Percentiles rank a stretch among this genome's conserved stretches.
Conservation (phyloP, 2,888 invertebrate species). For the Charanyca ferruginea region DNA sequence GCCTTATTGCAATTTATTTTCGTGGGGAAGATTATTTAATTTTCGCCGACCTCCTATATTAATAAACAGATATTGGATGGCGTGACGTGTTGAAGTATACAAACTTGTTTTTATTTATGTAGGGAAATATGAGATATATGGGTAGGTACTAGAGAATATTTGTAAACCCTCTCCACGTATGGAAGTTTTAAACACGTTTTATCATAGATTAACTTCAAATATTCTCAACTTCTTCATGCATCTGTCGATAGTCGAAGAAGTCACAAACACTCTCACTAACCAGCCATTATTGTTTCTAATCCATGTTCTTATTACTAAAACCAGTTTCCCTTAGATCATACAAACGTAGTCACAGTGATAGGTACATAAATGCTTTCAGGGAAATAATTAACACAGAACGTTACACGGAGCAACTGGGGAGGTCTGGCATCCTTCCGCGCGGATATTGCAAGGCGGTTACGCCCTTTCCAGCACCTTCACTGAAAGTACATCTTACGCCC, state of each 20-base stretch:
- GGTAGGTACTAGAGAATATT: neutral
- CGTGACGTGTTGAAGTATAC: constrained; percentile 55
- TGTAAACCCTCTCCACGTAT: too few relatives aligned
- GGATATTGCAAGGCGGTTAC: constrained; percentile 70
- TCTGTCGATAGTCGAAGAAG: too few relatives aligned
- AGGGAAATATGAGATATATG: neutral
- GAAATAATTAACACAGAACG: constrained; percentile 36
- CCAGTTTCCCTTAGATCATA: neutral
- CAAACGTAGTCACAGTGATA: neutral
- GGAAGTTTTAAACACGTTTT: too few relatives aligned
- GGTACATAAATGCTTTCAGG: constrained; percentile 17
- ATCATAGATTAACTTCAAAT: neutral
- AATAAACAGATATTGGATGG: constrained; percentile 83
- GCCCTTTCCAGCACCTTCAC: constrained; percentile 28
- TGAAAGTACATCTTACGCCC: constrained; percentile 15
- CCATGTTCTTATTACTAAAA: neutral
- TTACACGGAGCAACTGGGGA: constrained; percentile 36
- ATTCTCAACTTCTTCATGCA: too few relatives aligned
- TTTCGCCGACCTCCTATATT: constrained; percentile 80
- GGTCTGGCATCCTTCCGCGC: constrained; percentile 75
- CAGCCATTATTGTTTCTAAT: neutral
- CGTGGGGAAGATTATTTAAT: constrained; percentile 86
- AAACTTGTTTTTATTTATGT: constrained; percentile 30
- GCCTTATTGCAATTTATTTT: constrained; percentile 88
- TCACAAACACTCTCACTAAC: neutral